Conservation (phyloP, 2,888 invertebrate species). For the Meliscaeva auricollis region DNA sequence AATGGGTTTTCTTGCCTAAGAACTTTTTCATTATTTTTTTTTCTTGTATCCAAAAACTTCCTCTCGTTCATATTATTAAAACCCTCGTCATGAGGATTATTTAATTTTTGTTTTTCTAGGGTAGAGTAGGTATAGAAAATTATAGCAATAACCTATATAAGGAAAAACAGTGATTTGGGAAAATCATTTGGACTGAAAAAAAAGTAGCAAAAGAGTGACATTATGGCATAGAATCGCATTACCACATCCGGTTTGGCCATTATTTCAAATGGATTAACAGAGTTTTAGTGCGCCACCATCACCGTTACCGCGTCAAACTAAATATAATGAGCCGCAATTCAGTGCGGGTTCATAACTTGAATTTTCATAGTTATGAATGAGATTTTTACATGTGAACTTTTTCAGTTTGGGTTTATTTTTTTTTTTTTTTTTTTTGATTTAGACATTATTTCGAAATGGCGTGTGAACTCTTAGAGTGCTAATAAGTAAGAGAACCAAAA, state of each 20-base stretch:
- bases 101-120: not conserved
- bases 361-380: constrained; percentile 24
- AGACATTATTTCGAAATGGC: constrained; percentile 33
- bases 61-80: constrained; percentile 2
- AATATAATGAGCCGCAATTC: too few relatives aligned
- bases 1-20: constrained; percentile 66
- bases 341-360: not conserved
- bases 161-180: constrained; percentile 43
- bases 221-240: constrained; percentile 26
- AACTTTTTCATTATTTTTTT: constrained; percentile 50
- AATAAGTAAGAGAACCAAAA: not conserved
- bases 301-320: not conserved
- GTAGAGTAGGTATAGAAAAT: constrained; percentile 3
- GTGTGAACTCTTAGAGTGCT: not conserved
- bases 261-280: constrained; percentile 27
- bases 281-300: not conserved
- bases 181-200: constrained; percentile 34
- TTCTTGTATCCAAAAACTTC: constrained; percentile 3
- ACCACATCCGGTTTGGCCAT: constrained; percentile 10
- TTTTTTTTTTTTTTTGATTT: constrained; percentile 12
- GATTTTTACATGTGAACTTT: constrained; percentile 24
- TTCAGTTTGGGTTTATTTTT: not conserved
- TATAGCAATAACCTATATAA: constrained; percentile 40
- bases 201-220: constrained; percentile 1
- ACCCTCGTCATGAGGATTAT: constrained; percentile 33